Percentiles rank a stretch among this genome's conserved stretches.
Conservation (phyloP, 1,140 invertebrate genomes). For the Tribolium castaneum region DNA sequence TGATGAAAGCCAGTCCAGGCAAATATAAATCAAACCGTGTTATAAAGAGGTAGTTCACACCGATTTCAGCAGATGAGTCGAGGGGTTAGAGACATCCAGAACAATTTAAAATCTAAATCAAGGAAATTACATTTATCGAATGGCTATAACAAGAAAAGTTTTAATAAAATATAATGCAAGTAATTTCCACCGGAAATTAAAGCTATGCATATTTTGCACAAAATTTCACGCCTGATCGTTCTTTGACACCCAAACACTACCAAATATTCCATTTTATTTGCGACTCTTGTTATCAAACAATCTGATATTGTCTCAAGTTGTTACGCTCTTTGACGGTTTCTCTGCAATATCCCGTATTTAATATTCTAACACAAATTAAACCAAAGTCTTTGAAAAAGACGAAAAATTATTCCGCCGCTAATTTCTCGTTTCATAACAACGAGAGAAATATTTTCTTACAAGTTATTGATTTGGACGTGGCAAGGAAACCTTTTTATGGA, state of each 20-base stretch:
- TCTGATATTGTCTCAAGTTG: neutral
- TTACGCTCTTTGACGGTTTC: neutral
- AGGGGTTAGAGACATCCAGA: neutral
- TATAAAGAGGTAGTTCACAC: neutral
- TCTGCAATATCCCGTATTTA: neutral
- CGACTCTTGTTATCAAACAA: neutral
- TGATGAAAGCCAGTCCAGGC: neutral
- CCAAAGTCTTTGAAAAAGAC: neutral
- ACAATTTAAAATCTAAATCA: neutral
- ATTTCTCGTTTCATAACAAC: neutral
- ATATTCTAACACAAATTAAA: neutral
- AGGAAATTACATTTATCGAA: neutral
- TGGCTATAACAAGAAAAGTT: neutral
- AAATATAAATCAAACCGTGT: neutral
- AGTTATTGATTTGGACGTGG: neutral
- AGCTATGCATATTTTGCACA: neutral
- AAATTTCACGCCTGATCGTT: neutral
- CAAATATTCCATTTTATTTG: neutral
- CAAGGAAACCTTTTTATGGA: constrained; percentile 5
- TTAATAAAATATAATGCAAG: neutral
- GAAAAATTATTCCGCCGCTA: neutral
- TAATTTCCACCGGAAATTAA: neutral
- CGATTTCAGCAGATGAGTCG: neutral
- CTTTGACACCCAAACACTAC: neutral
- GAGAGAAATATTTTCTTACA: neutral